phyloP scores from a whole-genome alignment of 1,140 invertebrate species.

The Listronotus bonariensis region DNA sequence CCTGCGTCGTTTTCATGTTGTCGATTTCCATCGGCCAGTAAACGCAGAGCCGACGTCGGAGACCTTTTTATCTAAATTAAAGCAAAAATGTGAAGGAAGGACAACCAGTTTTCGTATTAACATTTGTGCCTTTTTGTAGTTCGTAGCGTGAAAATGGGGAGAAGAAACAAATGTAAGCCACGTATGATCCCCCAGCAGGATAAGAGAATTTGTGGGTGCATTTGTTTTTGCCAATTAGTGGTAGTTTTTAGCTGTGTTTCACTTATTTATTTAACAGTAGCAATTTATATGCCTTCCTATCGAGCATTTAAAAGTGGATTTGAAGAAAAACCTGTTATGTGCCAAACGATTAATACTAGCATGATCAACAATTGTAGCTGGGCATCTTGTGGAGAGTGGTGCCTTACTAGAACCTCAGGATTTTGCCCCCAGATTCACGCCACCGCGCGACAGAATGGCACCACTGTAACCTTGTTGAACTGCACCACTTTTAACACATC shows the following conservation, averaged over 20 bases:
- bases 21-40: conserved; percentile 24
- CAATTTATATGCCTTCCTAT: conserved; percentile 85
- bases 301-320: conserved; percentile 82
- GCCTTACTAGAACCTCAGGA: conserved; percentile 84
- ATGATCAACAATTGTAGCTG: conserved; percentile 82
- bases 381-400: conserved; percentile 91
- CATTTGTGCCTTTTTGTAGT: conserved; percentile 17
- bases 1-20: conserved; percentile 25
- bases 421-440: conserved; percentile 87
- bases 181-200: conserved; percentile 81
- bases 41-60: neutral
- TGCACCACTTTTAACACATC: conserved; percentile 82
- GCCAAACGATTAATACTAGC: conserved; percentile 80
- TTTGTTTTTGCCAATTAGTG: conserved; percentile 89
- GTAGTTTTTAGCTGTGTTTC: conserved; percentile 85
- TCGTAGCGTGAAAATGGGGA: conserved; percentile 44
- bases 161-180: conserved; percentile 51
- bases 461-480: conserved; percentile 73
- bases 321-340: conserved; percentile 81
- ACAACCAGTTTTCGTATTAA: conserved; percentile 1
- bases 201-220: conserved; percentile 84
- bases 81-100: conserved; percentile 19
- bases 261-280: conserved; percentile 84
- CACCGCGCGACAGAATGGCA: conserved; percentile 79
- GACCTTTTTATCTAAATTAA: conserved; percentile 10